Evolutionary conservation across 1,140 invertebrate species (phyloP).

Genomic region (Hypothenemus hampei): DNA sequence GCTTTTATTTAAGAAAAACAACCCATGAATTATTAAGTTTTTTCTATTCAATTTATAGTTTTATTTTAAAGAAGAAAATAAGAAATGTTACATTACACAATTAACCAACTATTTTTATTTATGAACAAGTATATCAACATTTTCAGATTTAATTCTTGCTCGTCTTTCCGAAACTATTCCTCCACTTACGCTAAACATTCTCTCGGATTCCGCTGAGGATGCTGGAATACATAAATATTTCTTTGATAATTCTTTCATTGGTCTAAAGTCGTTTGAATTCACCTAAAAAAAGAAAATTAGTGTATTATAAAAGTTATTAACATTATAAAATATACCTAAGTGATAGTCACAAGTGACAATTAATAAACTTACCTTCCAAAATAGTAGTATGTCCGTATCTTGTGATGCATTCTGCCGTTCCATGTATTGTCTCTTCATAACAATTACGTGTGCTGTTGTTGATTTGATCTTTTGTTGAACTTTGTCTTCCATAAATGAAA

Average conservation of each 20-base stretch:
- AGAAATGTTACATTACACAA: too few relatives aligned
- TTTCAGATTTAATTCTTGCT: not conserved
- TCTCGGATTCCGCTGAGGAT: constrained; percentile 2
- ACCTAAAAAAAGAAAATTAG: too few relatives aligned
- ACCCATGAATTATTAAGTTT: too few relatives aligned
- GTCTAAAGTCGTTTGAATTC: not conserved
- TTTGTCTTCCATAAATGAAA: not conserved
- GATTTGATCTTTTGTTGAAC: constrained; percentile 1
- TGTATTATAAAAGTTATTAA: too few relatives aligned
- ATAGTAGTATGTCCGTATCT: constrained; percentile 5
- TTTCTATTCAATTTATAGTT: too few relatives aligned
- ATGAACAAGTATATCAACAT: constrained; percentile 7
- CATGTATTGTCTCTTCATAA: constrained; percentile 16
- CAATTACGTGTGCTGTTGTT: constrained; percentile 3
- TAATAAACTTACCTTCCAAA: constrained; percentile 10
- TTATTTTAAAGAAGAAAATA: too few relatives aligned
- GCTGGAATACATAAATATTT: constrained; percentile 15
- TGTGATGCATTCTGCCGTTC: not conserved
- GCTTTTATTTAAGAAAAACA: too few relatives aligned
- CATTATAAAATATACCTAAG: not conserved
- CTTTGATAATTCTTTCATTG: not conserved
- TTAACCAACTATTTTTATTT: constrained; percentile 4
- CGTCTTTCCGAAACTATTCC: not conserved
- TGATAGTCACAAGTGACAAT: too few relatives aligned
- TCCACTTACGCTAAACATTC: constrained; percentile 6